A percentile compares a stretch with the other conserved stretches of the same genome.
Evolutionary conservation across 2,888 invertebrate genomes (phyloP).

Genomic region (Cantharis lateralis): DNA sequence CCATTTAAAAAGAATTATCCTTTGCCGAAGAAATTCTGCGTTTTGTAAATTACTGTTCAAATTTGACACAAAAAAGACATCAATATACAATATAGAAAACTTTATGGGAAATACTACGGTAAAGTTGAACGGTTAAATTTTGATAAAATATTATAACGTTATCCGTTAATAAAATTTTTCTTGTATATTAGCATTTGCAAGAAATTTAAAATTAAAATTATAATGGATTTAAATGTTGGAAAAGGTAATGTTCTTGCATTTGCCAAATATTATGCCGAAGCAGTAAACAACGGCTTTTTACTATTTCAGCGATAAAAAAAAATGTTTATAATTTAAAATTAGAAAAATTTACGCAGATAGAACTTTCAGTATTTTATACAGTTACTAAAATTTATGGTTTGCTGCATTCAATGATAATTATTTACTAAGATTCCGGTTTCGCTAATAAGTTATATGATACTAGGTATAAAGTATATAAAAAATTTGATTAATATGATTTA

Average conservation of each 20-base stretch:
- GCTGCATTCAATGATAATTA: constrained; percentile 3
- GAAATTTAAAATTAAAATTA: background rate
- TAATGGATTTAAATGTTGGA: background rate
- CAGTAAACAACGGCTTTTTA: background rate
- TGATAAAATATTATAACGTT: background rate
- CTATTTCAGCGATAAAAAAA: background rate
- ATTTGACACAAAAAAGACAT: background rate
- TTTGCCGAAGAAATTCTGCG: background rate
- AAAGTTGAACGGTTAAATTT: background rate
- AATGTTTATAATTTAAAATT: background rate
- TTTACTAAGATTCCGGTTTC: constrained; percentile 1
- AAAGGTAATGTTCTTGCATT: background rate
- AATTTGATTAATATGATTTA: background rate
- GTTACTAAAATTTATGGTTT: constrained; percentile 3
- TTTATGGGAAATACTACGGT: background rate
- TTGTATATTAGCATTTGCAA: background rate
- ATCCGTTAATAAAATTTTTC: background rate
- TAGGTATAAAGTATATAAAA: background rate
- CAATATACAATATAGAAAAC: background rate
- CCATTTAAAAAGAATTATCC: background rate
- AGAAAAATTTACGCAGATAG: background rate
- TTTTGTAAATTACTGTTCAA: background rate
- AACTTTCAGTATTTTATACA: constrained; percentile 2
- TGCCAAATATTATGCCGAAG: background rate
- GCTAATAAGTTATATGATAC: constrained; percentile 3